These are phyloP conservation scores for Rhagonycha lutea DNA, from an alignment of 2,888 invertebrate genomes.

Conservation along the genomic window DNA sequence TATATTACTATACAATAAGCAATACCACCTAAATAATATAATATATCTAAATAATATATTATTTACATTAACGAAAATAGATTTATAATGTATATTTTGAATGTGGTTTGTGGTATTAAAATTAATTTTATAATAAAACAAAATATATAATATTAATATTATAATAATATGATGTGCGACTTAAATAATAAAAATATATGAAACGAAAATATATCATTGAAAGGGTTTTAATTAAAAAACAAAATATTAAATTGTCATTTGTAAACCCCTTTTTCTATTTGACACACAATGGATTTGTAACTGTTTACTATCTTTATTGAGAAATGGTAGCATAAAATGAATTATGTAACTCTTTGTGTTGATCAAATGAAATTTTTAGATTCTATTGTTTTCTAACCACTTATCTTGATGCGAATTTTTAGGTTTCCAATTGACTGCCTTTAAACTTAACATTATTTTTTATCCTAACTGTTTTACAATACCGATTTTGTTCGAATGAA, in stretches of 20 bases:
- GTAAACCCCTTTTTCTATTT: conserved; percentile 5
- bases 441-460: conserved; percentile 13
- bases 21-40: no score
- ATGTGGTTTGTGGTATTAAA: neutral
- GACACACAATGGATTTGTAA: conserved; percentile 9
- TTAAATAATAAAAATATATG: neutral
- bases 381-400: conserved; percentile 9
- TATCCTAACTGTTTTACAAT: conserved; percentile 9
- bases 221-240: neutral
- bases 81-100: neutral
- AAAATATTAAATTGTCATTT: neutral
- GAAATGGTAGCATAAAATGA: conserved; percentile 1
- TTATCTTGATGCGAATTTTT: conserved; percentile 5
- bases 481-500: conserved; percentile 8
- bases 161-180: no score
- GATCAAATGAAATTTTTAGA: conserved; percentile 10
- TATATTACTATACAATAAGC: no score
- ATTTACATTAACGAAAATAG: no score
- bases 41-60: no score
- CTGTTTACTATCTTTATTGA: conserved; percentile 6
- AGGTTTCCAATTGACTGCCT: conserved; percentile 12
- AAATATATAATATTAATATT: neutral
- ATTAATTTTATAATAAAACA: neutral
- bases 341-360: conserved; percentile 9
- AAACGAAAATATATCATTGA: neutral